phyloP scores from a whole-genome alignment of 2,113 vertebrate genomes.

The Grantiella picta region DNA sequence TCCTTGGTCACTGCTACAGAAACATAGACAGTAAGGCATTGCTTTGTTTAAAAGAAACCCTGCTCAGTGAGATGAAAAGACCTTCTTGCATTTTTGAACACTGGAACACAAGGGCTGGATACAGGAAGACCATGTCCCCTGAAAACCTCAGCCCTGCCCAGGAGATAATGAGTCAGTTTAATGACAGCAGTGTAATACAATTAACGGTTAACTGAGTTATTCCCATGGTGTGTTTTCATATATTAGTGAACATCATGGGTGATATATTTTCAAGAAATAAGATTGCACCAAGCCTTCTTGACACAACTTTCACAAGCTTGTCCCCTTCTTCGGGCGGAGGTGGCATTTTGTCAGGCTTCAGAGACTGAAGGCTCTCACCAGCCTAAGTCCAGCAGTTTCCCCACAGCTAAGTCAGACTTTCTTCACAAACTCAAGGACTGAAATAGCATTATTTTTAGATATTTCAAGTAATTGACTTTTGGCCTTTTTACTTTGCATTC shows the following conservation, averaged over 20 bases:
- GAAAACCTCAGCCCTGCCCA: background rate
- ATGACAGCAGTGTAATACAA: background rate
- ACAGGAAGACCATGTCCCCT: background rate
- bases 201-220: background rate
- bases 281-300: background rate
- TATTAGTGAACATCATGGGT: background rate
- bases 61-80: background rate
- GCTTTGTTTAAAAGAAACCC: background rate
- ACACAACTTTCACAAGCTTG: background rate
- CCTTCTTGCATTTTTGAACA: background rate
- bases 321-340: background rate
- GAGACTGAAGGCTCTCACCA: background rate
- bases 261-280: background rate
- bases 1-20: background rate
- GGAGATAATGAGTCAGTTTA: background rate
- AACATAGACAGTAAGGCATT: background rate
- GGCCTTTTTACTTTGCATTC: background rate
- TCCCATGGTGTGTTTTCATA: background rate
- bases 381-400: background rate
- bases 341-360: background rate
- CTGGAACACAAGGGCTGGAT: background rate
- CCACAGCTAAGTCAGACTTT: background rate
- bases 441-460: background rate
- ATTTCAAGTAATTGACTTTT: background rate
- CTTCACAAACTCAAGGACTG: background rate